Percentiles rank a stretch among this genome's conserved stretches.
phyloP scores from a whole-genome alignment of 2,113 vertebrate genomes.

The Pseudorhombus dupliciocellatus region DNA sequence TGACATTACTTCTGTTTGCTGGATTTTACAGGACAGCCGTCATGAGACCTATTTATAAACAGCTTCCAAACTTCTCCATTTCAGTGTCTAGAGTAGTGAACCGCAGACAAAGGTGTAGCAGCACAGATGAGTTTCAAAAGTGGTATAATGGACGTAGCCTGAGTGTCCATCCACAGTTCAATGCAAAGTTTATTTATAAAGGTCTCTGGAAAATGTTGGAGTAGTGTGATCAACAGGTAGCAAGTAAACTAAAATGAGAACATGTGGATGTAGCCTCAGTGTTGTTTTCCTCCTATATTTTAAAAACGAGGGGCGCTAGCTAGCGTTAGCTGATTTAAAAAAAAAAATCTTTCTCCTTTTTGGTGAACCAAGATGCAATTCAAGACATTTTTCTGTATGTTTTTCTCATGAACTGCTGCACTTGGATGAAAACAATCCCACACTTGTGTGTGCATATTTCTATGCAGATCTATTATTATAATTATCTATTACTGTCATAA shows the following conservation, averaged over 20 bases:
- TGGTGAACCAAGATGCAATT: background rate
- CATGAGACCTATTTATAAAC: background rate
- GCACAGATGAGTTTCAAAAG: too few relatives aligned
- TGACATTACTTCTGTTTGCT: too few relatives aligned
- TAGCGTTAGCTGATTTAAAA: background rate
- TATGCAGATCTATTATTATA: background rate
- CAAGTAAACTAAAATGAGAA: background rate
- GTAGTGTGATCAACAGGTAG: background rate
- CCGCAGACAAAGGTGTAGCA: too few relatives aligned
- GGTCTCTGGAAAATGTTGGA: too few relatives aligned
- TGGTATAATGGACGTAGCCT: too few relatives aligned
- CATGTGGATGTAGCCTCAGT: background rate
- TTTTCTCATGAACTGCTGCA: background rate
- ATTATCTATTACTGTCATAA: constrained; percentile 16
- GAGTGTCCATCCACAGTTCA: too few relatives aligned
- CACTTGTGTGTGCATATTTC: background rate
- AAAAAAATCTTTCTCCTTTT: background rate
- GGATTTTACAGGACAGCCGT: background rate
- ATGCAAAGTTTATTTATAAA: too few relatives aligned
- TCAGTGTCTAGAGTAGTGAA: too few relatives aligned
- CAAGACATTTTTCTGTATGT: background rate
- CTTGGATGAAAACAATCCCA: background rate
- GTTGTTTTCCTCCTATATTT: background rate
- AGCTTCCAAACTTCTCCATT: background rate
- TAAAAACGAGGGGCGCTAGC: background rate